These are phyloP conservation scores for Lordiphosa collinella DNA, from an alignment of 1,140 invertebrate genomes.

Conservation along the genomic window DNA sequence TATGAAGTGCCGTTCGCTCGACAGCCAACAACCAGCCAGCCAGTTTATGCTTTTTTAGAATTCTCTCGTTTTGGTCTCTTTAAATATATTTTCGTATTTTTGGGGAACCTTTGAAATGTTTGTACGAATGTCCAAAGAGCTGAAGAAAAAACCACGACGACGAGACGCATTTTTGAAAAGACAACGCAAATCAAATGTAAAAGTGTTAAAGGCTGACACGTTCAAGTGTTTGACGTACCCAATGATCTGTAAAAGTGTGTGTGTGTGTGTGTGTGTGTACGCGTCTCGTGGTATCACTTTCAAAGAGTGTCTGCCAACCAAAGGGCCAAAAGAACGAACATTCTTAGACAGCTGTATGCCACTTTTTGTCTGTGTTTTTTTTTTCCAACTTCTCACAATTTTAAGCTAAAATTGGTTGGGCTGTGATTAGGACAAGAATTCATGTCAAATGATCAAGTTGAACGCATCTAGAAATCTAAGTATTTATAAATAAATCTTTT, in stretches of 20 bases:
- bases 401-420: too few relatives aligned
- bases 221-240: conserved; percentile 43
- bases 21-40: conserved; percentile 12
- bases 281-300: conserved; percentile 35
- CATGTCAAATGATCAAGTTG: too few relatives aligned
- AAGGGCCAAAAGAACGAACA: conserved; percentile 29
- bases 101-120: conserved; percentile 23
- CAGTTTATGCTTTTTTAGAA: conserved; percentile 40
- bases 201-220: conserved; percentile 54
- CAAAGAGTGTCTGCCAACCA: conserved; percentile 44
- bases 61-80: conserved; percentile 32
- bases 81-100: conserved; percentile 24
- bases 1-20: conserved; percentile 18
- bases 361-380: conserved; percentile 3
- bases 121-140: conserved; percentile 26
- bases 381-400: too few relatives aligned
- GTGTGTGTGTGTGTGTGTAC: conserved; percentile 5
- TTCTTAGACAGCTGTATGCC: conserved; percentile 39
- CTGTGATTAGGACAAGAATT: too few relatives aligned
- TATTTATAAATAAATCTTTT: too few relatives aligned
- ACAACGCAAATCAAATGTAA: conserved; percentile 53
- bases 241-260: conserved; percentile 1
- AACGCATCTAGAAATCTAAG: too few relatives aligned
- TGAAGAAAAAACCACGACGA: conserved; percentile 14
- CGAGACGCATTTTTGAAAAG: conserved; percentile 28